A percentile compares a stretch with the other conserved stretches of the same genome.
Conservation (phyloP, 2,113 vertebrate species). For the Ovis aries region DNA sequence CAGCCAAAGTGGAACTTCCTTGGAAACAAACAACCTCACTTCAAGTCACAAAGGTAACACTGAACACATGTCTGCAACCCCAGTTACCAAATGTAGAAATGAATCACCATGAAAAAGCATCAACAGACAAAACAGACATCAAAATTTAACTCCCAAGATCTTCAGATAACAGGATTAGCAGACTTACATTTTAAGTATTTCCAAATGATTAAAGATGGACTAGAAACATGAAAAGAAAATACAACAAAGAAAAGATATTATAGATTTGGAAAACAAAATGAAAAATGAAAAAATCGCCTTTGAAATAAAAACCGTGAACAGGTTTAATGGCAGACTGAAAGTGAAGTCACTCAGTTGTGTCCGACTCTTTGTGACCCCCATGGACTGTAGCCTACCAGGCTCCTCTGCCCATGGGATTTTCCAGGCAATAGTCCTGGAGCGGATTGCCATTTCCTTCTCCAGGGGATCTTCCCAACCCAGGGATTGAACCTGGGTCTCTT, state of each 20-base stretch:
- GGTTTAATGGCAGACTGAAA: background rate
- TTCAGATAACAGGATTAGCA: background rate
- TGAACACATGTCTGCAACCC: background rate
- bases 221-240: background rate
- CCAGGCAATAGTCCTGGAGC: too few relatives aligned
- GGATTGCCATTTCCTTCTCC: too few relatives aligned
- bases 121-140: background rate
- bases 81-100: background rate
- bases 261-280: constrained; percentile 5
- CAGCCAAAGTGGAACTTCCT: background rate
- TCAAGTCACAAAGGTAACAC: background rate
- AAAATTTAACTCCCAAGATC: background rate
- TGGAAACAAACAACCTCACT: background rate
- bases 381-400: too few relatives aligned
- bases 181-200: background rate
- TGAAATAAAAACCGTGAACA: background rate
- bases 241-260: background rate
- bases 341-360: too few relatives aligned
- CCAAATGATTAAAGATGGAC: background rate
- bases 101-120: background rate
- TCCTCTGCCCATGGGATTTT: too few relatives aligned
- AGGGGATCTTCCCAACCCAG: too few relatives aligned
- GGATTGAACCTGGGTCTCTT: too few relatives aligned
- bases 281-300: background rate
- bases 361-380: too few relatives aligned